phyloP scores from a whole-genome alignment of 1,140 invertebrate genomes.

The Atta cephalotes region DNA sequence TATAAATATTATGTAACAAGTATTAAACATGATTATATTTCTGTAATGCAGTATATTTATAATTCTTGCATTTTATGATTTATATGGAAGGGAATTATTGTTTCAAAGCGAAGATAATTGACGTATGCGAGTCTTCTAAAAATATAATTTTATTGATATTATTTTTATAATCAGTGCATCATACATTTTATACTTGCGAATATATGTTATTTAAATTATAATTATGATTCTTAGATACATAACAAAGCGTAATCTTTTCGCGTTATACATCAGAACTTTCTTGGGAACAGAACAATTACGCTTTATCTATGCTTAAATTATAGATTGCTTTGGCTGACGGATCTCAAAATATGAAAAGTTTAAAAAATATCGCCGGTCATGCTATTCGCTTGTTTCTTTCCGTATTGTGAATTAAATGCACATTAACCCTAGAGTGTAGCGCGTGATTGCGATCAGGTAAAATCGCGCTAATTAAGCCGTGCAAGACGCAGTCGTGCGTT shows the following conservation, averaged over 20 bases:
- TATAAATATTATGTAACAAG: neutral
- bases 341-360: slow-evolving; percentile 19
- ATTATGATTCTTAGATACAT: neutral
- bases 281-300: slow-evolving; percentile 30
- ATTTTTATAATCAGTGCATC: neutral
- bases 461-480: slow-evolving; percentile 68
- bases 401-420: slow-evolving; percentile 69
- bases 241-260: slow-evolving; percentile 25
- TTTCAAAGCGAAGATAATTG: neutral
- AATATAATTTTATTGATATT: neutral
- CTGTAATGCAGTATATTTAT: neutral
- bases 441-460: slow-evolving; percentile 64
- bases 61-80: neutral
- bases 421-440: slow-evolving; percentile 65
- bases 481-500: slow-evolving; percentile 48
- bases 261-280: slow-evolving; percentile 3
- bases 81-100: neutral
- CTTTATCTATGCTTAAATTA: slow-evolving; percentile 42
- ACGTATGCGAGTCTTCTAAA: neutral
- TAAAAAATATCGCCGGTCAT: slow-evolving; percentile 45
- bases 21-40: slow-evolving; percentile 10
- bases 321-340: slow-evolving; percentile 20
- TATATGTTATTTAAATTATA: neutral
- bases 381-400: slow-evolving; percentile 15
- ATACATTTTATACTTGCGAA: neutral